A percentile compares a stretch with the other conserved stretches of the same genome.
Evolutionary conservation across 1,140 invertebrate genomes (phyloP).

Genomic region (Drosophila burlai): DNA sequence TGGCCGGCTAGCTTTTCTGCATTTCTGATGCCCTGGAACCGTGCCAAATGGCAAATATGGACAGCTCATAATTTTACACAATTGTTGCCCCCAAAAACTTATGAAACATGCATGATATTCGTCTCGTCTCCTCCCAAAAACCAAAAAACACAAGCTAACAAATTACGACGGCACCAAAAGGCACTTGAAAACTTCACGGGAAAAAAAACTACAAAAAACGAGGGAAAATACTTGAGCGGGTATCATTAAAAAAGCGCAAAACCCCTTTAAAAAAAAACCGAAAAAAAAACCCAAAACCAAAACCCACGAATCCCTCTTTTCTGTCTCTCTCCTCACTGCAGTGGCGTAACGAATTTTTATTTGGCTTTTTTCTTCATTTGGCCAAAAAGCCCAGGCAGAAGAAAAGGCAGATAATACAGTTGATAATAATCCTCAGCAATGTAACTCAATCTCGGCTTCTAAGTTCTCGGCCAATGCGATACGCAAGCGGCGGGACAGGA

Average conservation of each 20-base stretch:
- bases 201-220: background rate
- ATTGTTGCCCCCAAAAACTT: slow-evolving; percentile 58
- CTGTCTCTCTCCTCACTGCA: slow-evolving; percentile 20
- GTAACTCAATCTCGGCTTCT: slow-evolving; percentile 80
- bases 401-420: slow-evolving; percentile 71
- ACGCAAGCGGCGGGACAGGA: slow-evolving; percentile 55
- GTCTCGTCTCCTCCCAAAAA: slow-evolving; percentile 23
- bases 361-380: slow-evolving; percentile 57
- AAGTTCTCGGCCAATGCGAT: slow-evolving; percentile 64
- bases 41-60: slow-evolving; percentile 76
- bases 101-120: slow-evolving; percentile 68
- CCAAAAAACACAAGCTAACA: slow-evolving; percentile 30
- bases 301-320: slow-evolving; percentile 42
- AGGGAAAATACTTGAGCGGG: slow-evolving; percentile 38
- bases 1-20: slow-evolving; percentile 13
- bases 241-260: slow-evolving; percentile 72
- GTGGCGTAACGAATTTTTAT: slow-evolving; percentile 81
- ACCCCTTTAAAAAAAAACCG: slow-evolving; percentile 35
- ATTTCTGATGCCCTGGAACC: slow-evolving; percentile 45
- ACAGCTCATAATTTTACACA: slow-evolving; percentile 77
- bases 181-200: slow-evolving; percentile 17
- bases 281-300: slow-evolving; percentile 47
- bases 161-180: slow-evolving; percentile 68
- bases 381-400: slow-evolving; percentile 29
- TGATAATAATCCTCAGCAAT: slow-evolving; percentile 83